These are phyloP conservation scores for Cygnus olor DNA, from an alignment of 2,797 vertebrate genomes.

Conservation along the genomic window DNA sequence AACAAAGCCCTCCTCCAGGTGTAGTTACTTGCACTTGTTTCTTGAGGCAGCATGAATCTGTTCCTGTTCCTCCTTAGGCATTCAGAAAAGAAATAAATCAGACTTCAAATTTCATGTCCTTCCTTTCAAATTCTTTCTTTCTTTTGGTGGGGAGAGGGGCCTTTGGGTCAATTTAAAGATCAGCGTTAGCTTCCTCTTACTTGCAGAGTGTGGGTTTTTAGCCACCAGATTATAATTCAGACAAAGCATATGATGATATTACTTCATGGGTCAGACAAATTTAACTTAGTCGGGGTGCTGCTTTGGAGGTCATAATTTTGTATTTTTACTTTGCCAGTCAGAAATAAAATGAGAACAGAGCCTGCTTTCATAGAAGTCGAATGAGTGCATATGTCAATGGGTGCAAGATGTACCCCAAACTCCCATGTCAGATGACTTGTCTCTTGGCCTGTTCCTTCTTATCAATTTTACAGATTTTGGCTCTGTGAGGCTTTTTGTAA, in stretches of 20 bases:
- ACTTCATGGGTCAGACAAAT: not conserved
- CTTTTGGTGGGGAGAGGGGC: not conserved
- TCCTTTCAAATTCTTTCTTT: not conserved
- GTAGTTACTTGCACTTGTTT: not conserved
- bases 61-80: not conserved
- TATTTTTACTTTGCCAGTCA: not conserved
- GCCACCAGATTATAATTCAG: not conserved
- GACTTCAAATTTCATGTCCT: not conserved
- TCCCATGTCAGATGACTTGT: not conserved
- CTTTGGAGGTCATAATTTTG: not conserved
- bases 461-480: not conserved
- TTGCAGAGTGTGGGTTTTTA: not conserved
- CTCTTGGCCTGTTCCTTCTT: not conserved
- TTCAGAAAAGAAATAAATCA: not conserved
- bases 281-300: not conserved
- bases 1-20: not conserved
- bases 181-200: not conserved
- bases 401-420: not conserved
- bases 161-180: not conserved
- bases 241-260: not conserved
- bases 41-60: not conserved
- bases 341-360: not conserved
- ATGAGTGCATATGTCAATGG: not conserved
- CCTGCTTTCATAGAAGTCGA: not conserved
- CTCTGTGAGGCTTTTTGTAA: not conserved